Conservation (phyloP, 2,888 invertebrate species). For the Acanthacorydalis orientalis region DNA sequence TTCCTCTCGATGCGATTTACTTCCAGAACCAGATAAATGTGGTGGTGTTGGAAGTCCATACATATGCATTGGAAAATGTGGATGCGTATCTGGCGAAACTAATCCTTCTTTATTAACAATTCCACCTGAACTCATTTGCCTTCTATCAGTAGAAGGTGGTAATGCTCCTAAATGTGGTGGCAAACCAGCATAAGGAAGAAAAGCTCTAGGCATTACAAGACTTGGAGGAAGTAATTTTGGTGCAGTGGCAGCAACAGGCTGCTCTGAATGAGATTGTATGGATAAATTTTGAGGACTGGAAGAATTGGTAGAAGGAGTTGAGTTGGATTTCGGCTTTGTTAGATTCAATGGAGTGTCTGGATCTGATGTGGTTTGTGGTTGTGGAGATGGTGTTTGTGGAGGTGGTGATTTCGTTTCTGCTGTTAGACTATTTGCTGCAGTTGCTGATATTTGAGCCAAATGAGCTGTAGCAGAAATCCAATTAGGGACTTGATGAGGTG, state of each 20-base stretch:
- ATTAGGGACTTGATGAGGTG: slow-evolving; percentile 32
- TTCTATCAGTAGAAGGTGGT: slow-evolving; percentile 20
- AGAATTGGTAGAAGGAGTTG: slow-evolving; percentile 22
- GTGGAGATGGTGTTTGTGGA: slow-evolving; percentile 15
- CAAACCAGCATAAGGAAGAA: slow-evolving; percentile 42
- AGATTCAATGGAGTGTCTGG: slow-evolving; percentile 78
- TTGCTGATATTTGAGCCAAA: slow-evolving; percentile 48
- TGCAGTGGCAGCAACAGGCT: slow-evolving; percentile 36
- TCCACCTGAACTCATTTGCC: neutral
- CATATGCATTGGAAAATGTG: slow-evolving; percentile 23
- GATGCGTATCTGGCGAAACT: slow-evolving; percentile 17
- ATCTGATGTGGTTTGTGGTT: slow-evolving; percentile 31
- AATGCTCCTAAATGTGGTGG: slow-evolving; percentile 37
- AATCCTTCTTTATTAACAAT: slow-evolving; percentile 15
- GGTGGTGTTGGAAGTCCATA: slow-evolving; percentile 24
- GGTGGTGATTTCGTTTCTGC: slow-evolving; percentile 19
- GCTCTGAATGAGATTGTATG: slow-evolving; percentile 19
- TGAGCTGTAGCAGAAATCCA: slow-evolving; percentile 55
- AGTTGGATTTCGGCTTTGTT: slow-evolving; percentile 58
- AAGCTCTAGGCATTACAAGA: slow-evolving; percentile 40
- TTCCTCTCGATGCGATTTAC: slow-evolving; percentile 16
- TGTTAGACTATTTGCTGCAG: slow-evolving; percentile 20
- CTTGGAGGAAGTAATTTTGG: slow-evolving; percentile 39
- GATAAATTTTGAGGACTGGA: slow-evolving; percentile 26
- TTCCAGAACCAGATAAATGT: slow-evolving; percentile 14